Conservation (phyloP, 2,888 invertebrate species). For the Folsomia candida region DNA sequence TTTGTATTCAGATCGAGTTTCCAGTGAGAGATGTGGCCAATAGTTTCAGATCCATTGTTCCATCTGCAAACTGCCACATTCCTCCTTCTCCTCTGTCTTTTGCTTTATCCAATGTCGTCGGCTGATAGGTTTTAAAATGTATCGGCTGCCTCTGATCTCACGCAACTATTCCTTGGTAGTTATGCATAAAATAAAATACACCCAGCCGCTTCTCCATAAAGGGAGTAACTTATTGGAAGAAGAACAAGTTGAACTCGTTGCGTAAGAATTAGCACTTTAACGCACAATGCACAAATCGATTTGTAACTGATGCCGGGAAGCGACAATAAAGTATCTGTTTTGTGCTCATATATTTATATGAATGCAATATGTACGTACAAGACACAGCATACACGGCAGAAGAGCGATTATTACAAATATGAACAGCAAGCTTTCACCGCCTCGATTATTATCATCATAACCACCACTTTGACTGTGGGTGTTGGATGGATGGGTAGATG, state of each 20-base stretch:
- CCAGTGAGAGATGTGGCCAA: background rate
- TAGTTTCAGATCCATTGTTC: constrained; percentile 9
- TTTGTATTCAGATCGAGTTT: constrained; percentile 20
- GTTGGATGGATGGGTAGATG: background rate
- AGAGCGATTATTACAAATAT: too few relatives aligned
- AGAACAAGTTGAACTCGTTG: too few relatives aligned
- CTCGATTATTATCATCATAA: too few relatives aligned
- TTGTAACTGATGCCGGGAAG: background rate
- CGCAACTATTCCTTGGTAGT: background rate
- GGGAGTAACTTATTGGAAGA: too few relatives aligned
- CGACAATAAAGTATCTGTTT: too few relatives aligned
- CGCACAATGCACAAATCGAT: background rate
- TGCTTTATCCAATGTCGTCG: background rate
- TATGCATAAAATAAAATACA: too few relatives aligned
- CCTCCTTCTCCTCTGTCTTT: constrained; percentile 4
- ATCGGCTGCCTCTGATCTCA: background rate
- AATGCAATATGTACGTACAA: too few relatives aligned
- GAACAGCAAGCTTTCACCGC: too few relatives aligned
- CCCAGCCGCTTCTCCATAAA: too few relatives aligned
- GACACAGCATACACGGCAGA: too few relatives aligned
- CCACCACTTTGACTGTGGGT: background rate
- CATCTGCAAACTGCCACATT: background rate
- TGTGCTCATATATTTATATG: too few relatives aligned
- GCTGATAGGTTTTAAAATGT: too few relatives aligned
- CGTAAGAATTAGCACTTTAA: background rate